Conservation (phyloP, 2,113 vertebrate species). For the Chloebia gouldiae region DNA sequence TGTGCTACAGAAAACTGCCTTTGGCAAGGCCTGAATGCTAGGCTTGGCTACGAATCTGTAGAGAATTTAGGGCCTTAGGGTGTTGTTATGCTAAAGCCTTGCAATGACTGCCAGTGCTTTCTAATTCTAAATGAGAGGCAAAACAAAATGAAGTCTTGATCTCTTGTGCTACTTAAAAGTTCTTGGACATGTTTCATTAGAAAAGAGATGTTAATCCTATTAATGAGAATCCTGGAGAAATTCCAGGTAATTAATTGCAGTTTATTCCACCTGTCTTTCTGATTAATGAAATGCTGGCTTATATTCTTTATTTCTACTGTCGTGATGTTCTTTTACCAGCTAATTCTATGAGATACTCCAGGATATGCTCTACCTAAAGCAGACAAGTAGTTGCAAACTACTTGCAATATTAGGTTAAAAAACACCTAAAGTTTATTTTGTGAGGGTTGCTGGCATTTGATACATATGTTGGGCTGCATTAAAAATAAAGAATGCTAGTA, state of each 20-base stretch:
- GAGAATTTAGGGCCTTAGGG: neutral
- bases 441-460: neutral
- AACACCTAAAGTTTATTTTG: neutral
- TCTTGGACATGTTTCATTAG: neutral
- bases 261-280: neutral
- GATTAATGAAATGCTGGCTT: neutral
- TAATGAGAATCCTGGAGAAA: slow-evolving; percentile 4
- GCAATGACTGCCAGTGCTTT: neutral
- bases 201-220: neutral
- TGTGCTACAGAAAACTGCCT: neutral
- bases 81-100: neutral
- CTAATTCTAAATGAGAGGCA: neutral
- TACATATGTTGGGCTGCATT: neutral
- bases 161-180: neutral
- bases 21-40: neutral
- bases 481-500: neutral
- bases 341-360: neutral
- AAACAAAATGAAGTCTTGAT: neutral
- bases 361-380: neutral
- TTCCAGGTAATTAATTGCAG: neutral
- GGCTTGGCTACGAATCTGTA: neutral
- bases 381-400: neutral
- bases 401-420: neutral
- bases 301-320: neutral
- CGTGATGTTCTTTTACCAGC: neutral